Base-by-base conservation (phyloP, 2,113 vertebrate genomes). In the Ptyas mucosa region DNA sequence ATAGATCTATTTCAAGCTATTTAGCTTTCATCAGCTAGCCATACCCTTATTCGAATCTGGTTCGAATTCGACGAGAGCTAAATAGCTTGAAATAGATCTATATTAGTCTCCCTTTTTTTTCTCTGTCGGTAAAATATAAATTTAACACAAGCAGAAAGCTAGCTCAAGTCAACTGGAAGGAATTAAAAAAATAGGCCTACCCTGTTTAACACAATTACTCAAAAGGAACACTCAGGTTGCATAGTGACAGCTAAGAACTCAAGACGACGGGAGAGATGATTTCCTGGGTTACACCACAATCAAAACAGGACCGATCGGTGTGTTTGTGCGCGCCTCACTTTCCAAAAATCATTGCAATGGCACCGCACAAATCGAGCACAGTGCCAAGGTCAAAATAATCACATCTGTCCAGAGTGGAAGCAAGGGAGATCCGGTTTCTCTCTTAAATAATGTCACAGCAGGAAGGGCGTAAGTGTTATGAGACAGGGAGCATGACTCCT, bases 201-300 rank as follows among this genome's bases (percentile, higher is more conserved):
- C 86, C 96, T 61, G 29, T 54, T 91, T 94, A 93, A 89, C 94
- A 96, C 24, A 87, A 95, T 94, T 88, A 93, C 95, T 92, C 91
- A 2, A 91, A 95, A 91, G 46, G 89, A 94, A 53, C 93, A 93
- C 89, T 85, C 94, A 90, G 95, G 96, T 95, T 96, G 95, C 23
- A 24, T 53, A 88, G n/a, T 18, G 91, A 92, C 29, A 10, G 69
- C 95, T 29, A 91, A 81, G 94, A 94, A 91, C 91, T 94, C 92
- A 20, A 26, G 34, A 75, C 15, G 7, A 34, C 7, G 64, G 29
- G 64, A 20, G 21, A 0, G 0, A 55, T 87, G 90, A 69, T 85
- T 88, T 61, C 90, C 81, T 86, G 85, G 81, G 89, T 23, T 91
- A 26, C 88, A 91, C 69, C 15, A 5, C 1, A 2, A 1, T 29